Evolutionary conservation across 2,113 vertebrate species (phyloP), one percentile per base, ranked within the genome.

Genomic region (Malaclemys terrapin): DNA sequence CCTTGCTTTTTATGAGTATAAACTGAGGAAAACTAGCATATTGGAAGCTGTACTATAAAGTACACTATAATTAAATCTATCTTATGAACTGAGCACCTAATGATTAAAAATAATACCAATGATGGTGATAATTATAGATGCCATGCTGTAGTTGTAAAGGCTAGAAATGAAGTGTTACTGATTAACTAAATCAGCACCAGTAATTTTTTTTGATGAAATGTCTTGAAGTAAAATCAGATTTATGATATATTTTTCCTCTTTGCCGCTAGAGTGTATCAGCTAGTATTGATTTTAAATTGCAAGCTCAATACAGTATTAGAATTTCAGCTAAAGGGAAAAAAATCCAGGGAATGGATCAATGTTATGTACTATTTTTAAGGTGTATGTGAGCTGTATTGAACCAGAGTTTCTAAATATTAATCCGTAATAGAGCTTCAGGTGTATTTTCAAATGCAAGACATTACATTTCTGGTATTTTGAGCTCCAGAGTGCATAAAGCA

Each of bases 131-230:
- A 87, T 81, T 83, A 38, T 50, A 83, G 13, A 35, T 84, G 27
- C 57, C 57, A n/a, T 87, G 35, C 27, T 79, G 11, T 89, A 96
- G 93, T 62, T 54, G n/a, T 57, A 88, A 85, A 47, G 9, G 8
- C 78, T 75, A 83, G 80, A 87, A 89, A 31, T 76, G 49, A 87
- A 85, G 8, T 29, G 19, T 50, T 81, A 38, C 4, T 87, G 76
- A 69, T 91, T 90, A 93, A 87, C 91, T 80, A 93, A 84, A 81
- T 89, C n/a, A 86, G 10, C 14, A 84, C 4, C 47, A 42, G 25
- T 31, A 54, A 50, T 69, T 86, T 25, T 88, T 49, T 54, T 83
- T 80, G 27, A 50, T 53, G 35, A 82, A 91, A 83, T 54, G 86
- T 49, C 22, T 78, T 16, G 76, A 53, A 81, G 62, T 82, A 3